Evolutionary conservation across 2,797 vertebrate genomes (phyloP).

Genomic region (Takifugu ocellatus): DNA sequence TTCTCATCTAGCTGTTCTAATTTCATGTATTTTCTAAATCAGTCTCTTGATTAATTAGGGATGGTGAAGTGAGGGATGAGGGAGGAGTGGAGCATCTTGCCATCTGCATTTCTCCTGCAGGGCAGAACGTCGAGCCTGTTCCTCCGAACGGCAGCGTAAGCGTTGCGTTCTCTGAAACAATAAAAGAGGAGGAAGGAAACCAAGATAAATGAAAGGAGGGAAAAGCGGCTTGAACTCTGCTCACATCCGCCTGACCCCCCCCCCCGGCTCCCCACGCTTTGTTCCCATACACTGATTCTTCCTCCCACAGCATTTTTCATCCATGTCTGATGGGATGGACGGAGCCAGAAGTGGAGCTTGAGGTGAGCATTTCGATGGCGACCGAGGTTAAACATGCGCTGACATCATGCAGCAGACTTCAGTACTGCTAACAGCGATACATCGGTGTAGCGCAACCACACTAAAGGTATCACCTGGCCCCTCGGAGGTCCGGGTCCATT

Average conservation of each 20-base stretch:
- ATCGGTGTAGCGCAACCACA: too few relatives aligned
- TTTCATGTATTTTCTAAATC: conserved; percentile 57
- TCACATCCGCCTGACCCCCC: conserved; percentile 41
- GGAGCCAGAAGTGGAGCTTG: conserved; percentile 25
- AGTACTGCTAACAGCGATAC: too few relatives aligned
- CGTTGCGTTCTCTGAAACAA: conserved; percentile 48
- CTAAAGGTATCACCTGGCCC: too few relatives aligned
- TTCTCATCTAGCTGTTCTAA: conserved; percentile 15
- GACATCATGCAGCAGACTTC: too few relatives aligned
- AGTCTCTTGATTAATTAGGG: conserved; percentile 58
- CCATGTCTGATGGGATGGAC: conserved; percentile 20
- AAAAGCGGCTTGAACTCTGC: conserved; percentile 44
- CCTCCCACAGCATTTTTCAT: conserved; percentile 33
- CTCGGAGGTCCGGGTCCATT: too few relatives aligned
- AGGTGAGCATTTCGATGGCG: not conserved
- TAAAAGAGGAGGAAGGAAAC: conserved; percentile 30
- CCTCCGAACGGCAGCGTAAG: conserved; percentile 55
- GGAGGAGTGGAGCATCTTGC: conserved; percentile 55
- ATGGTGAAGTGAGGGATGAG: conserved; percentile 42
- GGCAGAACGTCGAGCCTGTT: conserved; percentile 51
- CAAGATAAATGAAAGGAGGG: conserved; percentile 35
- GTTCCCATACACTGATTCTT: conserved; percentile 14
- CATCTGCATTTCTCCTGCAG: conserved; percentile 69
- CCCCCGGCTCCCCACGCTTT: conserved; percentile 7
- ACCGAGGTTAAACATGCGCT: too few relatives aligned